phyloP scores from a whole-genome alignment of 1,140 invertebrate species.

The Diabrotica virgifera region DNA sequence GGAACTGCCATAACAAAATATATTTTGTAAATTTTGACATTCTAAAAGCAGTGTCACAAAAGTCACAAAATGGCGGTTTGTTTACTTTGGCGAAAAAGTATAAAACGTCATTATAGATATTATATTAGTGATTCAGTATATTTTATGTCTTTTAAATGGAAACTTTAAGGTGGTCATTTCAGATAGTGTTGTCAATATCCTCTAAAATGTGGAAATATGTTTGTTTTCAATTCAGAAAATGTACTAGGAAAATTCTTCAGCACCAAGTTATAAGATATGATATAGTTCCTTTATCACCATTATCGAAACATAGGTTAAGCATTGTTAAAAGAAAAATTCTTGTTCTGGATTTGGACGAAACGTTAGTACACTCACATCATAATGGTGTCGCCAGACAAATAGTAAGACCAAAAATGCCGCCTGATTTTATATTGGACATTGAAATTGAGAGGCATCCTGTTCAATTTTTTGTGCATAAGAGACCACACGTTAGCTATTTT shows the following conservation, averaged over 20 bases:
- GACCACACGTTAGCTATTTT: slow-evolving; percentile 99
- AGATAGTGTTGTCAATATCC: slow-evolving; percentile 89
- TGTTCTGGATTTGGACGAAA: slow-evolving; percentile 98
- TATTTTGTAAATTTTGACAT: no score
- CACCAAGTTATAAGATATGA: slow-evolving; percentile 99
- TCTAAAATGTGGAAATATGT: slow-evolving; percentile 97
- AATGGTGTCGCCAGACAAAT: slow-evolving; percentile 94
- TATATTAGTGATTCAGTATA: slow-evolving; percentile 13
- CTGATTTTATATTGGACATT: slow-evolving; percentile 98
- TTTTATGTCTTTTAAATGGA: slow-evolving; percentile 51
- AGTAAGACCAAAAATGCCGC: slow-evolving; percentile 94
- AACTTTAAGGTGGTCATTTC: slow-evolving; percentile 94
- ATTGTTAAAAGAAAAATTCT: slow-evolving; percentile 95
- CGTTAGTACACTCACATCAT: slow-evolving; percentile 98
- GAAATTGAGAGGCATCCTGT: slow-evolving; percentile 99
- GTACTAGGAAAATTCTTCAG: slow-evolving; percentile 93
- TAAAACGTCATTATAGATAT: slow-evolving; percentile 28
- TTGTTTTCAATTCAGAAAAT: slow-evolving; percentile 93
- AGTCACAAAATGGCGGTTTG: slow-evolving; percentile 25
- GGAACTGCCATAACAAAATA: no score
- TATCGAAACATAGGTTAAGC: slow-evolving; percentile 93
- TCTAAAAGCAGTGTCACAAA: no score
- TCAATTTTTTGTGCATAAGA: slow-evolving; percentile 98
- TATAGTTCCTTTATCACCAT: slow-evolving; percentile 88
- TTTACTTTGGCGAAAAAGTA: slow-evolving; percentile 15